Evolutionary conservation across 2,888 invertebrate genomes (phyloP), one percentile per base, ranked within the genome.

Genomic region (Mylabris sibirica): DNA sequence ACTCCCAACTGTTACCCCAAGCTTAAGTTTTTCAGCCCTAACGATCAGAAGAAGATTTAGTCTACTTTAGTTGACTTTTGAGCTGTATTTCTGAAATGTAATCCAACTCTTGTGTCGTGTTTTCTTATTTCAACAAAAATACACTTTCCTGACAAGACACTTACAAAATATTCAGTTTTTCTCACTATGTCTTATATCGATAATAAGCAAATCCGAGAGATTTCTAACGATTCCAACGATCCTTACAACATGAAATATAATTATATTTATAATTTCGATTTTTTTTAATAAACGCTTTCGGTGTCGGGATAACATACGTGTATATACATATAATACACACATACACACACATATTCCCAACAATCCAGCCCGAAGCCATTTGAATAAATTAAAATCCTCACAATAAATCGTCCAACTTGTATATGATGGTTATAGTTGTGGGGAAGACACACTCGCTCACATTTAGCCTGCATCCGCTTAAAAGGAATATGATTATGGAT

Each of bases 311-410:
- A 77, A 74, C 77, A 80, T 76, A 57, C 49, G n/a, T 3, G 14
- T 14, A 38, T 5, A 38, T 14, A 17, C n/a, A 44, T 11, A 44
- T 12, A 38, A 35, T 35, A 11, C 35, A 35, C 11, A 35, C 11
- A 35, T 35, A 41, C 44, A 44, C n/a, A 17, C n/a, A 53, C 78
- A 78, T 77, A 81, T 81, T 77, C 78, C 80, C 77, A 77, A 79
- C 80, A 79, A 80, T 81, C 80, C 77, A 76, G 80, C 83, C 82
- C 72, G 72, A 71, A 78, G 82, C 80, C 77, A 67, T 73, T 78
- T 80, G 84, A 82, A 83, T 83, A 84, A 83, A 84, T 84, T 84
- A 83, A 83, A 84, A 82, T 82, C 81, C 78, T 78, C 77, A 83
- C 83, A 82, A 84, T 84, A 84, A 84, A 84, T 84, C 82, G 81